A percentile compares a stretch with the other conserved stretches of the same genome.
Conservation (phyloP, 2,113 vertebrate species). For the Elaphurus davidianus region DNA sequence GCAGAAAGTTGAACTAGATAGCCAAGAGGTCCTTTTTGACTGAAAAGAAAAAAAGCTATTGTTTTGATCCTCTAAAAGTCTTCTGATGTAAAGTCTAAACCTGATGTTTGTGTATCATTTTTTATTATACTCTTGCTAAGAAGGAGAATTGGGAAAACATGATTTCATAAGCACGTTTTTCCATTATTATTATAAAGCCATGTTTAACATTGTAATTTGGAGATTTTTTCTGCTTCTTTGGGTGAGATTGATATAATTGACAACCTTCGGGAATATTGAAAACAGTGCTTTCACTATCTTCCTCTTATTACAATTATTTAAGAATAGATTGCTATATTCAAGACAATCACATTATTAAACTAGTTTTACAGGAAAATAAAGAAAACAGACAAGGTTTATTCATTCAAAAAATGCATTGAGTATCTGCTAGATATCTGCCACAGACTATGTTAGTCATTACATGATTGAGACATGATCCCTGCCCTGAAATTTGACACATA, state of each 20-base stretch:
- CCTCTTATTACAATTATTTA: background rate
- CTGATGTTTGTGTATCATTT: background rate
- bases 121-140: background rate
- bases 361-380: conserved; percentile 34
- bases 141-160: conserved; percentile 8
- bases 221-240: background rate
- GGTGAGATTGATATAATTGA: background rate
- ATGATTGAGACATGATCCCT: background rate
- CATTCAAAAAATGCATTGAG: background rate
- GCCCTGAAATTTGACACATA: background rate
- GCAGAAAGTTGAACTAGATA: background rate
- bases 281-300: conserved; percentile 1
- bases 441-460: background rate
- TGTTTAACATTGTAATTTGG: background rate
- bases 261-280: background rate
- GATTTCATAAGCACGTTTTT: background rate
- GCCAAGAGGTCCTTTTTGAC: background rate
- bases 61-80: background rate
- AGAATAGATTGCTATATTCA: background rate
- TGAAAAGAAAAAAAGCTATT: background rate
- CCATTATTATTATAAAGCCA: background rate
- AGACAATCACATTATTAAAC: background rate
- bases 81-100: background rate
- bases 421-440: background rate
- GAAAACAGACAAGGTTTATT: background rate